A percentile compares a stretch with the other conserved stretches of the same genome.
phyloP scores from a whole-genome alignment of 2,113 vertebrate genomes.

The Rhea pennata region DNA sequence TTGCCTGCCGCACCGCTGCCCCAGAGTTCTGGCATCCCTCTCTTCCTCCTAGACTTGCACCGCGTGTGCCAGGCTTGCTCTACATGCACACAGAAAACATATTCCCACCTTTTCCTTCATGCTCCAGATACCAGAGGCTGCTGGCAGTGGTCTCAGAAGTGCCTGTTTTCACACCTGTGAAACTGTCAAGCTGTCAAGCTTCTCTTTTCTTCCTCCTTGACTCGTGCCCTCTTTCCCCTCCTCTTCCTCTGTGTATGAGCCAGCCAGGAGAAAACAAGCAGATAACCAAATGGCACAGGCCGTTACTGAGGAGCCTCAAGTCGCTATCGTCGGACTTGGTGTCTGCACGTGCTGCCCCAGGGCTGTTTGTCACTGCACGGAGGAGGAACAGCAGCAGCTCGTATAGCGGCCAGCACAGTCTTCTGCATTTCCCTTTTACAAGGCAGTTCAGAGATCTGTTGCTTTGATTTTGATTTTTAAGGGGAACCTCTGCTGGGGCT shows the following conservation, averaged over 20 bases:
- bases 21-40: neutral
- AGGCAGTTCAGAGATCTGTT: neutral
- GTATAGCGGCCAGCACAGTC: neutral
- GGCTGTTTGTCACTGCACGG: neutral
- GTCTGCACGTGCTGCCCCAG: neutral
- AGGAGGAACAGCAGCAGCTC: neutral
- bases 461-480: neutral
- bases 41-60: neutral
- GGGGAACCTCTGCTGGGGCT: neutral
- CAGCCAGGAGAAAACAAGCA: neutral
- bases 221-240: neutral
- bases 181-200: too few species aligned
- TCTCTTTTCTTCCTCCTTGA: neutral
- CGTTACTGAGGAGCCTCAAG: neutral
- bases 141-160: neutral
- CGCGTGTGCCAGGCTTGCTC: neutral
- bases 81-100: neutral
- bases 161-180: neutral
- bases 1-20: neutral
- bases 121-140: neutral
- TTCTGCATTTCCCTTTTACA: neutral
- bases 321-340: neutral
- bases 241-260: neutral
- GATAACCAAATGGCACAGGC: neutral
- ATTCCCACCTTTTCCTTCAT: fast-evolving